These are phyloP conservation scores for Coreius guichenoti DNA, from an alignment of 2,797 vertebrate genomes.

Conservation along the genomic window DNA sequence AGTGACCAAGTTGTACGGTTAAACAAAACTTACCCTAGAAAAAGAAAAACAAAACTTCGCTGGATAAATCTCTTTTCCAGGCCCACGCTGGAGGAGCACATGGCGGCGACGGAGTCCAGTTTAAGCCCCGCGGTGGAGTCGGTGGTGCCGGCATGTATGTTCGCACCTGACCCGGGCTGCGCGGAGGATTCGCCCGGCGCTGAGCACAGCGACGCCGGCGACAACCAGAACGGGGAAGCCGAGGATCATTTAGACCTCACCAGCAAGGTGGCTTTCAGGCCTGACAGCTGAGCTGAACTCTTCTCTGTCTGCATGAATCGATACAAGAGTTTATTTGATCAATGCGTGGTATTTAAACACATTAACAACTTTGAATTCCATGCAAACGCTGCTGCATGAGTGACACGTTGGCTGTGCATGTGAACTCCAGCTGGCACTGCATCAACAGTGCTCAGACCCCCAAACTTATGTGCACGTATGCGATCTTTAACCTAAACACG, in stretches of 20 bases:
- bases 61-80: constrained; percentile 9
- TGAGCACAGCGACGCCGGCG: constrained; percentile 70
- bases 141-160: constrained; percentile 90
- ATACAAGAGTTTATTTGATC: neutral
- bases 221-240: constrained; percentile 80
- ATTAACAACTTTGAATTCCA: neutral
- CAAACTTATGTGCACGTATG: neutral
- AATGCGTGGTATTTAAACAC: neutral
- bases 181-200: constrained; percentile 67
- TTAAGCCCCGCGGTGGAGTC: constrained; percentile 73
- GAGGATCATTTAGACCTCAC: constrained; percentile 86
- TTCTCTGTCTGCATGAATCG: neutral
- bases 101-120: constrained; percentile 77
- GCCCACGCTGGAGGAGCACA: constrained; percentile 79
- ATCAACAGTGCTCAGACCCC: neutral
- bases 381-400: constrained; percentile 39
- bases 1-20: neutral
- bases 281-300: neutral
- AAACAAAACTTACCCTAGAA: neutral
- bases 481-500: too few species aligned
- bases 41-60: neutral
- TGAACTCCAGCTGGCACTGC: constrained; percentile 58
- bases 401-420: constrained; percentile 71
- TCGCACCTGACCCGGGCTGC: constrained; percentile 86
- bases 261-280: constrained; percentile 86